These are phyloP conservation scores for Protaetia brevitarsis DNA, from an alignment of 1,140 invertebrate species.

Conservation along the genomic window DNA sequence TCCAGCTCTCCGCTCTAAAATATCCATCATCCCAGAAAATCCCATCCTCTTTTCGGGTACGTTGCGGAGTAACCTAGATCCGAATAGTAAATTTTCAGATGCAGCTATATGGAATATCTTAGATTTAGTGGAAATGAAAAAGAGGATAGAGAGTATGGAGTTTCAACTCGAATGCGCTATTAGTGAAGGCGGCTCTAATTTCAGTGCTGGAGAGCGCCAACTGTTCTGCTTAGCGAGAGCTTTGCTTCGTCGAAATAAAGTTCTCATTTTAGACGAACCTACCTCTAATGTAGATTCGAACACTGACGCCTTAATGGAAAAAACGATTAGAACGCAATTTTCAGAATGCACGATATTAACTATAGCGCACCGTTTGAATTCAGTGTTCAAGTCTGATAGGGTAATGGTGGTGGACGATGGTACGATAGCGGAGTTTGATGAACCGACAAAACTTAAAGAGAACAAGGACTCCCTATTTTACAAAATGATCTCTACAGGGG, in stretches of 20 bases:
- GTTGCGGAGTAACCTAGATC: slow-evolving; percentile 58
- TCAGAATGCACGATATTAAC: slow-evolving; percentile 73
- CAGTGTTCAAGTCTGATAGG: slow-evolving; percentile 75
- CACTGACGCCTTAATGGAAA: slow-evolving; percentile 67
- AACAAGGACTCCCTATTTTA: slow-evolving; percentile 61
- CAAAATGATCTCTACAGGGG: slow-evolving; percentile 65
- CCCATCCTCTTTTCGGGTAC: slow-evolving; percentile 61
- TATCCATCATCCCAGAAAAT: slow-evolving; percentile 65
- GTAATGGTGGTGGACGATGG: slow-evolving; percentile 72
- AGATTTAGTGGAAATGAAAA: slow-evolving; percentile 45
- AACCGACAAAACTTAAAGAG: slow-evolving; percentile 63
- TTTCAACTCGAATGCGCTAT: slow-evolving; percentile 46
- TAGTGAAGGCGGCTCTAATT: slow-evolving; percentile 64
- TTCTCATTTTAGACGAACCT: slow-evolving; percentile 77
- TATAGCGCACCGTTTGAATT: slow-evolving; percentile 79
- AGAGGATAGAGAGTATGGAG: slow-evolving; percentile 30
- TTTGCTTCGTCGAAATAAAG: slow-evolving; percentile 68
- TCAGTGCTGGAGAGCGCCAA: slow-evolving; percentile 77
- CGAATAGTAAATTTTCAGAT: slow-evolving; percentile 54
- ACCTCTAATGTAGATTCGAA: slow-evolving; percentile 69
- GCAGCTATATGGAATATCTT: slow-evolving; percentile 41
- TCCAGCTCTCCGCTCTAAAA: slow-evolving; percentile 54
- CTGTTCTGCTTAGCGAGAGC: slow-evolving; percentile 76
- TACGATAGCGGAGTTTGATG: slow-evolving; percentile 65
- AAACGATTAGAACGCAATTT: slow-evolving; percentile 68